Evolutionary conservation across 2,888 invertebrate genomes (phyloP), one percentile per base, ranked within the genome.

Genomic region (Criorhina ranunculi): DNA sequence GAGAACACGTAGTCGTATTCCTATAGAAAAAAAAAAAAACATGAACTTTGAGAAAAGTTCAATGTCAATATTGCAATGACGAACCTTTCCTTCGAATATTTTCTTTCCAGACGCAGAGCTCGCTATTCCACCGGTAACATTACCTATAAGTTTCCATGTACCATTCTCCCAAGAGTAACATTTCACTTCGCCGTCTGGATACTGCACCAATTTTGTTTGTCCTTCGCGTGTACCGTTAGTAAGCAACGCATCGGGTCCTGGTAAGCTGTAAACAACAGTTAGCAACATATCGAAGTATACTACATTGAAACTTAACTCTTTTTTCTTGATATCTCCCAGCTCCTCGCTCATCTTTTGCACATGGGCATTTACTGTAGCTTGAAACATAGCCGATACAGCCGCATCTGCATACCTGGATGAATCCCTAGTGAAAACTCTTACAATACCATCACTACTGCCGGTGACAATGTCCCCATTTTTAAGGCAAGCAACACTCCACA

Each of bases 1-100:
- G 95, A 96, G 91, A 99, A 99, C 31, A 99, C 98, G 92, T 95
- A 98, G 92, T 99, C 99, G 90, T 98, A 99, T 89, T 97, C 96
- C 89, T 90, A 53, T 19, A 80, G 67, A 11, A 24, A 11, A 62
- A 44, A 0, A 4, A 67, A 44, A 37, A n/a, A n/a, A n/a, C n/a
- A n/a, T n/a, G n/a, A n/a, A 6, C n/a, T 37, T n/a, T 33, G 7
- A 31, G 8, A 2, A 7, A 51, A 11, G 1, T 6, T 24, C 24
- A 24, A 24, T 24, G 24, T 5, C 8, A 9, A 17, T 37, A 64
- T 17, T 44, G 57, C 42, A 15, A 8, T 24, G 9, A 86, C 85
- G 42, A 69, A 89, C 90, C 86, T 96, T 95, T 87, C 98, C 98
- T 89, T 98, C 96, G 89, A 94, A 95, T 89, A 96, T 92, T 5